Evolutionary conservation across 2,113 vertebrate species (phyloP).

Genomic region (Motacilla alba): DNA sequence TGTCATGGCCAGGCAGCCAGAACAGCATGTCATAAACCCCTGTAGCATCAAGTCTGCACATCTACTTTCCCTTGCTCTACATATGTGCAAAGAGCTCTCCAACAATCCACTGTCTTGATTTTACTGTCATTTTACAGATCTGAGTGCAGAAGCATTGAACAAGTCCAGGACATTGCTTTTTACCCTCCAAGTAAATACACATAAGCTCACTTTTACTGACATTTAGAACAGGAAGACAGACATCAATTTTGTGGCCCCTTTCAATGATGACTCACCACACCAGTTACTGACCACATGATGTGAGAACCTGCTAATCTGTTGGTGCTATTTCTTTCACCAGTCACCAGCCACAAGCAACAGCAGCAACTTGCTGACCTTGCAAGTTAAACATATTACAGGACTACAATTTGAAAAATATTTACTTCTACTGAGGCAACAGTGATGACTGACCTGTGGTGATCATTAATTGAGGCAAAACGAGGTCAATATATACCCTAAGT

Average conservation of each 20-base stretch:
- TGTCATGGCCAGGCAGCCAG: background rate
- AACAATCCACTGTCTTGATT: background rate
- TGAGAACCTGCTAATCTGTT: background rate
- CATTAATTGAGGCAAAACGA: slow-evolving; percentile 20
- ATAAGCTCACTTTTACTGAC: background rate
- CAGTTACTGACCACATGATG: background rate
- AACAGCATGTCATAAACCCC: background rate
- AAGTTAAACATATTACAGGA: background rate
- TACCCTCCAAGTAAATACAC: background rate
- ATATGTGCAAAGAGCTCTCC: background rate
- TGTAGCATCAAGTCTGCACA: background rate
- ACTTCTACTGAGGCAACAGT: background rate
- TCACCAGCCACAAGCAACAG: background rate
- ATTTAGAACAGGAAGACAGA: background rate
- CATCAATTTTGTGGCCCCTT: background rate
- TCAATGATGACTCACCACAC: background rate
- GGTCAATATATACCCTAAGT: background rate
- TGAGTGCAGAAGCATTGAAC: background rate
- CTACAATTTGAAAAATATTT: background rate
- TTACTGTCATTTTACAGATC: background rate
- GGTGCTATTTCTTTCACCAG: background rate
- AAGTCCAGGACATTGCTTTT: background rate
- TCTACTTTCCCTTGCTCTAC: background rate
- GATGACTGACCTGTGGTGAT: background rate
- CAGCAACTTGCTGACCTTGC: background rate